Evolutionary conservation across 2,113 vertebrate genomes (phyloP).

Genomic region (Nicator chloris): DNA sequence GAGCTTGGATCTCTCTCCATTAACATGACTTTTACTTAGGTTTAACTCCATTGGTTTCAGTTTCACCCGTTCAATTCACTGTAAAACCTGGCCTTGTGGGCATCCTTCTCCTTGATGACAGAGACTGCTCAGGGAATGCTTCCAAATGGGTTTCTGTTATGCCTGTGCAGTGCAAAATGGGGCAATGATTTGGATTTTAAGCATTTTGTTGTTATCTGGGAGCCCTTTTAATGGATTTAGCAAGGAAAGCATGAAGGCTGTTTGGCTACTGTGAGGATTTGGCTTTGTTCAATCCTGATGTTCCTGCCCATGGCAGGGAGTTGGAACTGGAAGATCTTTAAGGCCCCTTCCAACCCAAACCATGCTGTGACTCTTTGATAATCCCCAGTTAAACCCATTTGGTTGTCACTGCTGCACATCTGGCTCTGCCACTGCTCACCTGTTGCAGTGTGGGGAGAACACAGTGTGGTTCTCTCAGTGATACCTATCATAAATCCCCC

Average conservation of each 20-base stretch:
- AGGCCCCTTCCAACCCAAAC: not conserved
- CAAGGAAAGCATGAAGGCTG: not conserved
- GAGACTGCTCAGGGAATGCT: not conserved
- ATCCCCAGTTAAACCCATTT: not conserved
- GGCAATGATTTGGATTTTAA: not conserved
- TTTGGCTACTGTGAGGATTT: not conserved
- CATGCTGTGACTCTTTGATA: not conserved
- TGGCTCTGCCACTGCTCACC: not conserved
- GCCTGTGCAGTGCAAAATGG: not conserved
- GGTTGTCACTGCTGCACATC: not conserved
- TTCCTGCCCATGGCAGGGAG: not conserved
- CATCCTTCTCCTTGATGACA: not conserved
- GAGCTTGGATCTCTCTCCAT: not conserved
- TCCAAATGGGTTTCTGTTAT: not conserved
- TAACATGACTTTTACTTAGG: not conserved
- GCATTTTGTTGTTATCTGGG: not conserved
- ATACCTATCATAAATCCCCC: rapidly evolving
- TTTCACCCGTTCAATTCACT: not conserved
- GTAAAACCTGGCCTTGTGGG: not conserved
- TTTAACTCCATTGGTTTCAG: not conserved
- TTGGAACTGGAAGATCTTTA: not conserved
- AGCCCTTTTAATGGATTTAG: not conserved
- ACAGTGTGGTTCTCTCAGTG: not conserved
- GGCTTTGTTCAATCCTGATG: not conserved
- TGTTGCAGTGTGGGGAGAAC: not conserved